These are phyloP conservation scores for Ciconia stormi DNA, from an alignment of 2,113 vertebrate genomes.

Conservation along the genomic window DNA sequence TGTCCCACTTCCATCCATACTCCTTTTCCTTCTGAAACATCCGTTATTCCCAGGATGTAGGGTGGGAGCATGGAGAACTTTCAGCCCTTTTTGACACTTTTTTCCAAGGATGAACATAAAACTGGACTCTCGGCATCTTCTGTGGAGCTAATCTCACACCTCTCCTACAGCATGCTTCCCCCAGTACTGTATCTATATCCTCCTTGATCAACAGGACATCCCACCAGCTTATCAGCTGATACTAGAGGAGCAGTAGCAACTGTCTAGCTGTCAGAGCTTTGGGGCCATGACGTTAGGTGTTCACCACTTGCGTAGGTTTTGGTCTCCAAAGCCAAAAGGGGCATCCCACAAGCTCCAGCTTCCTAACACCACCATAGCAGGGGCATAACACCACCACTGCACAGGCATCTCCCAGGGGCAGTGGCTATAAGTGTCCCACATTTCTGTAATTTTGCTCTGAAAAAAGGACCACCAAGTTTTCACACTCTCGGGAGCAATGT, in stretches of 20 bases:
- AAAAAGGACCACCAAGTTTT: not conserved
- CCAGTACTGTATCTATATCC: fast-evolving
- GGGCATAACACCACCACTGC: not conserved
- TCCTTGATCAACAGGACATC: not conserved
- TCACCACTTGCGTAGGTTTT: not conserved
- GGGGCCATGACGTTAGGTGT: not conserved
- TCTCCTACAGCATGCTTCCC: not conserved
- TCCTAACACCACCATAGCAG: fast-evolving
- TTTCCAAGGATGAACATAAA: not conserved
- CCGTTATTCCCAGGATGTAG: not conserved
- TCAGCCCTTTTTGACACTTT: not conserved
- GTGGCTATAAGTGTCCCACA: not conserved
- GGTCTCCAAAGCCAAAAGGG: not conserved
- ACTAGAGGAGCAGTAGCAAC: not conserved
- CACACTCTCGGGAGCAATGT: fast-evolving
- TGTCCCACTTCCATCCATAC: not conserved
- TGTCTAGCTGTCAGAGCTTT: not conserved
- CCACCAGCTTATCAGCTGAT: not conserved
- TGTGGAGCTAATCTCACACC: not conserved
- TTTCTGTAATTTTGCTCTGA: not conserved
- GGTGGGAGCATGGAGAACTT: not conserved
- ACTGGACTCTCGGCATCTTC: not conserved
- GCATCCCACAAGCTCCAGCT: not conserved
- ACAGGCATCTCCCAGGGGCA: not conserved
- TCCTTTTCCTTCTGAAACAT: not conserved